Evolutionary conservation across 2,797 vertebrate genomes (phyloP).

Genomic region (Hybognathus amarus): DNA sequence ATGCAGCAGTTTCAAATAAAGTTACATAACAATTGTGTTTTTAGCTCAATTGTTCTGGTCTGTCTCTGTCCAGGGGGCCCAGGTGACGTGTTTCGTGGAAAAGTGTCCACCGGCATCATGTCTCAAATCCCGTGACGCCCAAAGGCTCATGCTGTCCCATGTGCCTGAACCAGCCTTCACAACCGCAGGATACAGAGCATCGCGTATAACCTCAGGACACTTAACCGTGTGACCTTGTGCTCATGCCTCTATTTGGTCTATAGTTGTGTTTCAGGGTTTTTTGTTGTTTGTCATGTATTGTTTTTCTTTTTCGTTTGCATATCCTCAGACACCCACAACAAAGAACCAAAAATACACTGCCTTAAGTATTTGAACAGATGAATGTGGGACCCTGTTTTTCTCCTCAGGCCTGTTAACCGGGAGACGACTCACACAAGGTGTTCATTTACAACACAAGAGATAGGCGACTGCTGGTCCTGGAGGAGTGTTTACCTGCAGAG

Average conservation of each 20-base stretch:
- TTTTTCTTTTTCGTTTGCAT: slow-evolving; percentile 51
- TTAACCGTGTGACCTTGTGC: slow-evolving; percentile 61
- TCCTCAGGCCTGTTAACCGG: slow-evolving; percentile 45
- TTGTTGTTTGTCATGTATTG: slow-evolving; percentile 49
- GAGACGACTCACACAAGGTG: slow-evolving; percentile 58
- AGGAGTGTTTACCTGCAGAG: not conserved
- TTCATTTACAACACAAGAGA: not conserved
- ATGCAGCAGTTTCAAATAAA: too few species aligned
- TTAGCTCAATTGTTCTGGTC: not conserved
- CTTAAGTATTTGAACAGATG: slow-evolving; percentile 62
- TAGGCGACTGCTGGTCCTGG: not conserved
- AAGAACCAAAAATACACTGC: slow-evolving; percentile 66
- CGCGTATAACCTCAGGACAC: slow-evolving; percentile 73
- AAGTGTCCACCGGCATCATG: slow-evolving; percentile 82
- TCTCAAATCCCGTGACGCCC: slow-evolving; percentile 77
- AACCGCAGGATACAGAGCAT: slow-evolving; percentile 43
- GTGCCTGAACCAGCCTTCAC: slow-evolving; percentile 73
- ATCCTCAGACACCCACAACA: slow-evolving; percentile 63
- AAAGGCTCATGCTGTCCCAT: slow-evolving; percentile 88
- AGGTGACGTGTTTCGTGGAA: slow-evolving; percentile 94
- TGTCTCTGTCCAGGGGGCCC: slow-evolving; percentile 78
- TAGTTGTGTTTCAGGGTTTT: slow-evolving; percentile 51
- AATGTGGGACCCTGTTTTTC: slow-evolving; percentile 61
- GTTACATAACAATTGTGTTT: not conserved
- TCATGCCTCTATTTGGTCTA: slow-evolving; percentile 65